These are phyloP conservation scores for Ferdinandea cuprea DNA, from an alignment of 2,888 invertebrate genomes.

Conservation along the genomic window DNA sequence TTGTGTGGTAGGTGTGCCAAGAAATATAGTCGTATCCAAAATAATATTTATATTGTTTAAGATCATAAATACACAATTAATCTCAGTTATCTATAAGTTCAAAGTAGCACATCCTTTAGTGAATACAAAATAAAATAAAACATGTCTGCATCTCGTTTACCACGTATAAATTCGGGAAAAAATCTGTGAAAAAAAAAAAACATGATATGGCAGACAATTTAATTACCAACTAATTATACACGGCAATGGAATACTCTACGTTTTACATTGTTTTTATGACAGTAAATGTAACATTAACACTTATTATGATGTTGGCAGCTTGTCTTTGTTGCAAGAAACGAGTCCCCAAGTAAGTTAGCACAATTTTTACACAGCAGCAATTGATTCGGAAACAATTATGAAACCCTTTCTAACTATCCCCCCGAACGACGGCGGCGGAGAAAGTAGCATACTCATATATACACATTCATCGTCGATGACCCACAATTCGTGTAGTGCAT, in stretches of 20 bases:
- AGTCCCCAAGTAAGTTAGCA: conserved; percentile 87
- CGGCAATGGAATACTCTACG: conserved; percentile 76
- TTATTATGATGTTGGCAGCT: conserved; percentile 85
- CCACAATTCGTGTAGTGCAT: conserved; percentile 53
- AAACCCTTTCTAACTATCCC: conserved; percentile 58
- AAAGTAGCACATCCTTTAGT: neutral
- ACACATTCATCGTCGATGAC: conserved; percentile 65
- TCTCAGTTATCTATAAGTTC: neutral
- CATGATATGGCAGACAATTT: conserved; percentile 67
- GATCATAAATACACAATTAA: conserved; percentile 12
- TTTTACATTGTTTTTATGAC: conserved; percentile 80
- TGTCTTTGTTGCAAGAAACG: conserved; percentile 90
- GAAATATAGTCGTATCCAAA: conserved; percentile 50
- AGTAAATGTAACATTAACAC: conserved; percentile 80
- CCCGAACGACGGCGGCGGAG: conserved; percentile 40
- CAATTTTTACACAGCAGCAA: conserved; percentile 5
- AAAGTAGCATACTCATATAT: conserved; percentile 54
- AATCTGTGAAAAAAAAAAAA: conserved; percentile 24
- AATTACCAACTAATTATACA: conserved; percentile 68
- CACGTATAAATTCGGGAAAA: conserved; percentile 16
- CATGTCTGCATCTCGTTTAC: conserved; percentile 2
- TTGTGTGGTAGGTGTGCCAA: conserved; percentile 70
- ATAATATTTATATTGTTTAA: conserved; percentile 48
- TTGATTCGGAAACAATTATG: conserved; percentile 11
- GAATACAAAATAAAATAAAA: neutral